These are phyloP conservation scores for Pemphredon lugubris DNA, from an alignment of 2,888 invertebrate genomes.

Conservation along the genomic window DNA sequence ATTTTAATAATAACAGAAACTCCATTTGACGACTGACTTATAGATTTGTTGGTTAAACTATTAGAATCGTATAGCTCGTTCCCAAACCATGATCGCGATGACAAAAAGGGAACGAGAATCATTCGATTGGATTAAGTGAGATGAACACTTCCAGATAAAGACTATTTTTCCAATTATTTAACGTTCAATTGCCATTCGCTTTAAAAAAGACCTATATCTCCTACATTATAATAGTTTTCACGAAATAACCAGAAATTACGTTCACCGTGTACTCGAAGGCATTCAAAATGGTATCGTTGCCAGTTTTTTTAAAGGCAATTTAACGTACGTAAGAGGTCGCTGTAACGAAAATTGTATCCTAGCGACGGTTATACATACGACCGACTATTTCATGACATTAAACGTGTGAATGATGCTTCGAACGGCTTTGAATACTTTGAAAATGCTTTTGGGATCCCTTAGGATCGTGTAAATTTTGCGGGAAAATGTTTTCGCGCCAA, in stretches of 20 bases:
- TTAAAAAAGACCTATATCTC: conserved; percentile 5
- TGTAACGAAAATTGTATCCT: too few relatives aligned
- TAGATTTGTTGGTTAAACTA: conserved; percentile 51
- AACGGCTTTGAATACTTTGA: too few relatives aligned
- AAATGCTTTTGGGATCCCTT: too few relatives aligned
- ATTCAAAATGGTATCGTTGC: conserved; percentile 10
- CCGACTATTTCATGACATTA: too few relatives aligned
- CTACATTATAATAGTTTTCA: conserved; percentile 38
- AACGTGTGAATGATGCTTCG: too few relatives aligned
- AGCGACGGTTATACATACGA: too few relatives aligned
- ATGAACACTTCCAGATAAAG: conserved; percentile 7
- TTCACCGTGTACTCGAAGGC: conserved; percentile 18
- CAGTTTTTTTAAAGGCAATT: neutral
- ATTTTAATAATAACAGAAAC: conserved; percentile 65
- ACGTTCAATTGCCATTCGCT: conserved; percentile 22
- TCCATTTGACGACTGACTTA: conserved; percentile 65
- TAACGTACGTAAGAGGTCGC: neutral
- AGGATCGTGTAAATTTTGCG: too few relatives aligned
- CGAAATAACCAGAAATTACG: conserved; percentile 29
- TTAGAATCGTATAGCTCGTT: conserved; percentile 30
- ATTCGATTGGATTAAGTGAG: conserved; percentile 2
- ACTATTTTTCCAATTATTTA: conserved; percentile 13
- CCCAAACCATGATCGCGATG: neutral
- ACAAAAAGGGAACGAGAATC: neutral
- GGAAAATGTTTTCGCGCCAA: too few relatives aligned